Evolutionary conservation across 2,888 invertebrate genomes (phyloP).

Genomic region (Catocala sponsa): DNA sequence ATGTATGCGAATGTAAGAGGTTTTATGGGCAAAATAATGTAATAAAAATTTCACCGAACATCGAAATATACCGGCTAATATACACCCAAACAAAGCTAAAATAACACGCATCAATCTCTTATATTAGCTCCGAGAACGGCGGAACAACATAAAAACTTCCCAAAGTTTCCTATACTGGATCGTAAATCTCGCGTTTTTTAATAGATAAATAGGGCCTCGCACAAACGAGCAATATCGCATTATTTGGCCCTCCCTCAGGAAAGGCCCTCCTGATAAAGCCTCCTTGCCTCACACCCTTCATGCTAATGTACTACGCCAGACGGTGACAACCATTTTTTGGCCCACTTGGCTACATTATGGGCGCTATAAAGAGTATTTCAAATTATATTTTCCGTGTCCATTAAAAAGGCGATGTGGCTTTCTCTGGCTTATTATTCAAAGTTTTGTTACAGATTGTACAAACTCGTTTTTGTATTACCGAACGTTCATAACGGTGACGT

Average conservation of each 20-base stretch:
- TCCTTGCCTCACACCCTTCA: constrained; percentile 86
- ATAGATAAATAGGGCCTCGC: constrained; percentile 88
- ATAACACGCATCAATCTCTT: constrained; percentile 82
- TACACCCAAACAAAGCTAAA: constrained; percentile 66
- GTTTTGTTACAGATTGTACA: constrained; percentile 60
- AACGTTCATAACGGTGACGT: constrained; percentile 44
- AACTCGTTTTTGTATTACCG: constrained; percentile 46
- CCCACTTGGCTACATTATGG: constrained; percentile 87
- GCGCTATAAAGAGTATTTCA: constrained; percentile 86
- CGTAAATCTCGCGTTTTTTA: constrained; percentile 87
- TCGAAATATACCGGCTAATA: constrained; percentile 57
- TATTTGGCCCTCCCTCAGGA: constrained; percentile 87
- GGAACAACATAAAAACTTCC: constrained; percentile 85
- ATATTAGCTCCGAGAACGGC: constrained; percentile 78
- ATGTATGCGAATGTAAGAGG: constrained; percentile 25
- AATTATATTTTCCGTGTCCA: constrained; percentile 86
- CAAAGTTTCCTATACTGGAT: constrained; percentile 81
- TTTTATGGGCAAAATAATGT: constrained; percentile 35
- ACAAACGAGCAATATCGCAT: constrained; percentile 88
- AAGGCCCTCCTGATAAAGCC: constrained; percentile 87
- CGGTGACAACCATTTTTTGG: constrained; percentile 88
- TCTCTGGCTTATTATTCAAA: constrained; percentile 70
- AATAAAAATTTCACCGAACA: constrained; percentile 45
- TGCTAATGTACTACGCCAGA: constrained; percentile 87
- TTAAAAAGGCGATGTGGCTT: constrained; percentile 83